Evolutionary conservation across 2,113 vertebrate genomes (phyloP).

Genomic region (Turnix velox): DNA sequence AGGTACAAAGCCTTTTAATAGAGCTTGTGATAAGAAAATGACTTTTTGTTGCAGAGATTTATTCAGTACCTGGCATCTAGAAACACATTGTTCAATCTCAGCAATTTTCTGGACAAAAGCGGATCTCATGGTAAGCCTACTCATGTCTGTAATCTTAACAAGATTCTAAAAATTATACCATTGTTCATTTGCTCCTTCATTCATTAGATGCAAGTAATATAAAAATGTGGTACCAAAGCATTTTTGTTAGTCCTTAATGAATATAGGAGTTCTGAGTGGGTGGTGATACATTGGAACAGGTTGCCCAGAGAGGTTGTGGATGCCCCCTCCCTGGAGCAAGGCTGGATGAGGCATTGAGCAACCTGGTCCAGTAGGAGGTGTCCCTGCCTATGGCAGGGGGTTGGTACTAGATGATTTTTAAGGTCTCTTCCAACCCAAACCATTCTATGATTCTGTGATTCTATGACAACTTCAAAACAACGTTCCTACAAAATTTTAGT

Average conservation of each 20-base stretch:
- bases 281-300: too few species aligned
- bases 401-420: too few species aligned
- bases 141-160: not conserved
- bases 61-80: constrained; percentile 99
- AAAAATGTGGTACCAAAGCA: not conserved
- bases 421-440: too few species aligned
- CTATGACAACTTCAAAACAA: not conserved
- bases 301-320: too few species aligned
- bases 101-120: constrained; percentile 99
- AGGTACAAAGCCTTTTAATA: not conserved
- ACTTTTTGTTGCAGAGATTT: constrained; percentile 85
- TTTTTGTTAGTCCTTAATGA: not conserved
- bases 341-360: too few species aligned
- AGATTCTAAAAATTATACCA: not conserved
- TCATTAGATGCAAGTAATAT: not conserved
- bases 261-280: not conserved
- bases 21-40: constrained; percentile 1
- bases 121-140: constrained; percentile 89
- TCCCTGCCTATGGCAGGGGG: too few species aligned
- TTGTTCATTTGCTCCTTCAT: not conserved
- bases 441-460: too few species aligned
- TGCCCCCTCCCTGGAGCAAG: too few species aligned
- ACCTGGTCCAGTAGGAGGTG: too few species aligned
- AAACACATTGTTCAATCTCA: constrained; percentile 98
- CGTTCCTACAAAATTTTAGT: not conserved